These are phyloP conservation scores for Panagrolaimus sp. DNA, from an alignment of 1,140 invertebrate species.

Conservation along the genomic window DNA sequence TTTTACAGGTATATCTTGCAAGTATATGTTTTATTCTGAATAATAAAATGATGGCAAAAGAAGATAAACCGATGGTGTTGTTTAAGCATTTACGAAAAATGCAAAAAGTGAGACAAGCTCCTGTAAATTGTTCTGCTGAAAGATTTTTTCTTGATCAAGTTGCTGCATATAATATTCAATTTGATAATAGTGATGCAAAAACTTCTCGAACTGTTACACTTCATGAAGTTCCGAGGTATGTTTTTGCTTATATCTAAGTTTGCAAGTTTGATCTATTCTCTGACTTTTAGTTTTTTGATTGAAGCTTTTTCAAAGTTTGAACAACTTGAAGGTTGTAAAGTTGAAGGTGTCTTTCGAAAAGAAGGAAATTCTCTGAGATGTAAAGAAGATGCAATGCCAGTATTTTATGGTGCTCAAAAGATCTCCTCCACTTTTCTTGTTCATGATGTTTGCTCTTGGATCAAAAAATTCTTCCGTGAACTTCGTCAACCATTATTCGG, in stretches of 20 bases:
- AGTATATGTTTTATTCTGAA: no score
- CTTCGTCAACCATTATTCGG: conserved; percentile 23
- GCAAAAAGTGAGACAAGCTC: no score
- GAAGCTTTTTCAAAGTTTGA: conserved; percentile 29
- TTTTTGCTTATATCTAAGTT: conserved; percentile 18
- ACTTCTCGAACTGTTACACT: conserved; percentile 6
- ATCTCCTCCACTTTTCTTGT: conserved; percentile 27
- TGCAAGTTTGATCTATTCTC: not conserved
- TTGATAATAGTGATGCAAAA: not conserved
- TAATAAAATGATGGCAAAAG: no score
- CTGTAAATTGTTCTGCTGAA: not conserved
- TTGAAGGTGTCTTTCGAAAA: conserved; percentile 36
- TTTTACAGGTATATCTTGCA: no score
- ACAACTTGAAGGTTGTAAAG: conserved; percentile 19
- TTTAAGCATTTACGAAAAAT: no score
- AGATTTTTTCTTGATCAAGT: not conserved
- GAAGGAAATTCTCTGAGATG: conserved; percentile 27
- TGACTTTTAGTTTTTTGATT: conserved; percentile 28
- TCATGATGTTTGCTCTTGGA: conserved; percentile 36
- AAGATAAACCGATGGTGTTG: no score
- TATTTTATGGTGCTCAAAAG: conserved; percentile 25
- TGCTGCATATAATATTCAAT: not conserved
- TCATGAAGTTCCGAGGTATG: conserved; percentile 26
- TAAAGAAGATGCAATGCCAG: conserved; percentile 24
- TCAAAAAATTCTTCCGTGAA: conserved; percentile 36